phyloP scores from a whole-genome alignment of 2,113 vertebrate species.

The Megaceryle maxima region DNA sequence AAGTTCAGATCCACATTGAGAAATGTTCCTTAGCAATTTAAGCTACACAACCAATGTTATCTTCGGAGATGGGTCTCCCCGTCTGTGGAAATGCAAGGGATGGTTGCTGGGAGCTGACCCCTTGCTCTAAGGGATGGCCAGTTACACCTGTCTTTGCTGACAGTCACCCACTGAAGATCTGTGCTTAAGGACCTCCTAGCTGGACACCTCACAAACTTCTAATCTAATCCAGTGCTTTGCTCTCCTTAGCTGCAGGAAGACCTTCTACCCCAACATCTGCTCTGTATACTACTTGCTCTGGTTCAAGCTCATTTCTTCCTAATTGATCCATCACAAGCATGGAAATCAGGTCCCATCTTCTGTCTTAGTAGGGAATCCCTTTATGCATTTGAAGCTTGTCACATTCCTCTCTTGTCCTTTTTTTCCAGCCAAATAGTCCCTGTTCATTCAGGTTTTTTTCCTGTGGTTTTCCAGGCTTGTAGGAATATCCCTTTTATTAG shows the following conservation, averaged over 20 bases:
- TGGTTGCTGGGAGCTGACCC: neutral
- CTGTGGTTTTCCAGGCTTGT: neutral
- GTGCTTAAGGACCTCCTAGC: neutral
- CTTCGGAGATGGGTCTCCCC: neutral
- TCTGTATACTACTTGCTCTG: neutral
- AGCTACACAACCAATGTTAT: neutral
- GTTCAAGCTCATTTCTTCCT: neutral
- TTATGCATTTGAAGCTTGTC: neutral
- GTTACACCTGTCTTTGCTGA: neutral
- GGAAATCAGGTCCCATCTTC: neutral
- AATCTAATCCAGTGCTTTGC: neutral
- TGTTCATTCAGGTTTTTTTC: neutral
- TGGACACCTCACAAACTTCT: neutral
- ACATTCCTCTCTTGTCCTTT: fast-evolving
- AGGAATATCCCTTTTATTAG: neutral
- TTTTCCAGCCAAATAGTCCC: neutral
- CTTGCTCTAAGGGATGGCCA: neutral
- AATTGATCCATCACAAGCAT: neutral
- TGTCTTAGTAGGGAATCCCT: neutral
- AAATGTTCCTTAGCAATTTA: neutral
- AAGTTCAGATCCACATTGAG: neutral
- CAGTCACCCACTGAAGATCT: neutral
- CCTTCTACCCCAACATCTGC: neutral
- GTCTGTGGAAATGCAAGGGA: neutral
- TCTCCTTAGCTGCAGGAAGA: neutral